Evolutionary conservation across 2,113 vertebrate genomes (phyloP), one percentile per base, ranked within the genome.

Genomic region (Fregata magnificens): DNA sequence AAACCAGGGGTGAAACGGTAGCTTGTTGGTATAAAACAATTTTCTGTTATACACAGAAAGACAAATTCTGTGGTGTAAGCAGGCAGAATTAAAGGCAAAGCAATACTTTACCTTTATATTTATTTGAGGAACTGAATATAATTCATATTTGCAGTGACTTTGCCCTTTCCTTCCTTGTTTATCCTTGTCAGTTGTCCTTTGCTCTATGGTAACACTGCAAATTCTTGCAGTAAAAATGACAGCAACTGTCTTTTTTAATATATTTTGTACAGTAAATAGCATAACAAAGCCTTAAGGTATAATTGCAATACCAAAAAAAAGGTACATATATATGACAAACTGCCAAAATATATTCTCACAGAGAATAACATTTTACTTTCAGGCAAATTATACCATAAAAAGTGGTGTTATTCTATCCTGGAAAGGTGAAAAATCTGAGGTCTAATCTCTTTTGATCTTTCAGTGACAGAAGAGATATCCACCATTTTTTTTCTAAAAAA

Each of bases 191-290:
- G 53, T 66, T 93, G 81, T 82, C 62, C 71, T 94, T 90, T 91
- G 71, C 21, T 85, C 19, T 70, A 87, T 19, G 49, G 82, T 91
- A 95, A 81, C 70, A 88, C 36, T 63, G 28, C 11, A 85, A 95
- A 72, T 85, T 91, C 58, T 82, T 83, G 74, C 38, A 80, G 89
- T 20, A 94, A 94, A 87, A 85, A 91, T 88, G 91, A 97, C 78
- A 95, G 73, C 73, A 61, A 76, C 84, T 97, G 81, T 95, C 91
- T 94, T 95, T 96, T 89, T 82, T 0, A 93, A 88, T 94, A 94
- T 50, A 52, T 73, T 66, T 70, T 76, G 40, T 45, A 85, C 25
- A 95, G 63, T 50, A 89, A 94, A 79, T 26, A 90, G 32, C 45
- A 77, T 72, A 93, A 88, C 74, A 91, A 89, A 95, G 83, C 93